Percentiles rank a stretch among this genome's conserved stretches.
phyloP scores from a whole-genome alignment of 2,888 invertebrate species.

The Barypeithes pellucidus region DNA sequence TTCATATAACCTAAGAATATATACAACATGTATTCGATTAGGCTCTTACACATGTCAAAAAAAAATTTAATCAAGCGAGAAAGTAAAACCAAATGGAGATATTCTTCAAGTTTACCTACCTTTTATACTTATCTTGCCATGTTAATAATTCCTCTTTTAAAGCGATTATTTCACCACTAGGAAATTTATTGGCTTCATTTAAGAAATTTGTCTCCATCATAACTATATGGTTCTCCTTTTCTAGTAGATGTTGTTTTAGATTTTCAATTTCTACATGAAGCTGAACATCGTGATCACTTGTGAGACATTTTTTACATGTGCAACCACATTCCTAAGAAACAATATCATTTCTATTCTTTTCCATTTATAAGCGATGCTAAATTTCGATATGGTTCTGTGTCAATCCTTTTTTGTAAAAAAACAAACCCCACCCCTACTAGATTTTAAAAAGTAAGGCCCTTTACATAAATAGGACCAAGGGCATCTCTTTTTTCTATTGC shows the following conservation, averaged over 20 bases:
- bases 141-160: constrained; percentile 88
- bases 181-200: constrained; percentile 75
- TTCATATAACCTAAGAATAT: constrained; percentile 85
- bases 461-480: too few relatives aligned
- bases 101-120: constrained; percentile 70
- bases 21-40: too few relatives aligned
- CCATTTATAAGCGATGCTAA: too few relatives aligned
- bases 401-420: too few relatives aligned
- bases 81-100: too few relatives aligned
- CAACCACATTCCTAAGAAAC: constrained; percentile 76
- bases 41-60: neutral
- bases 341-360: too few relatives aligned
- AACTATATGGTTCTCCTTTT: constrained; percentile 87
- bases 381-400: too few relatives aligned
- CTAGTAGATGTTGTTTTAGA: constrained; percentile 85
- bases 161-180: constrained; percentile 82
- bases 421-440: too few relatives aligned
- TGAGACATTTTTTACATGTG: constrained; percentile 73
- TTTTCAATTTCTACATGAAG: constrained; percentile 91
- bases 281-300: constrained; percentile 75
- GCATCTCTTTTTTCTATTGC: too few relatives aligned
- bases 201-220: constrained; percentile 91
- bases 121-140: constrained; percentile 95
- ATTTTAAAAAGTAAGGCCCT: too few relatives aligned
- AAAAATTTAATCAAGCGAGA: too few relatives aligned